Percentiles rank a stretch among this genome's conserved stretches.
Evolutionary conservation across 53 echinoderm and acorn worm genomes (phyloP).

Genomic region (Antedon mediterranea): DNA sequence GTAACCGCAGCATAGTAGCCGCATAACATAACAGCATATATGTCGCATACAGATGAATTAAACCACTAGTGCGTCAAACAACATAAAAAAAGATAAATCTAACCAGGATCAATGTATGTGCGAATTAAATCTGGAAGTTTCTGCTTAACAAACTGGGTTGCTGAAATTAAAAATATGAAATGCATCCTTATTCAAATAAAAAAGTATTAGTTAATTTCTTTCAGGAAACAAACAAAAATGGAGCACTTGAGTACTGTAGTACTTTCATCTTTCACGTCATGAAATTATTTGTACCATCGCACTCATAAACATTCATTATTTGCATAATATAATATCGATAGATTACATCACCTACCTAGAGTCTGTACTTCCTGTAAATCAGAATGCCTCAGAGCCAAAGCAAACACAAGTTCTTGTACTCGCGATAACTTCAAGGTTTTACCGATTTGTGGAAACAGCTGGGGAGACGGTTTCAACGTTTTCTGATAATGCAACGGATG

Average conservation of each 20-base stretch:
- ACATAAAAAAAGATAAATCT: constrained; percentile 4
- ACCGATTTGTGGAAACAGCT: constrained; percentile 82
- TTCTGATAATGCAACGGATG: constrained; percentile 90
- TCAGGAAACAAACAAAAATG: too few relatives aligned
- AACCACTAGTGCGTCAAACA: too few relatives aligned
- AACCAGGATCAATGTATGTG: constrained; percentile 85
- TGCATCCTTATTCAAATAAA: too few relatives aligned
- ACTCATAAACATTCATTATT: too few relatives aligned
- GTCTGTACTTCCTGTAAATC: constrained; percentile 48
- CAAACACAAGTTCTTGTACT: constrained; percentile 91
- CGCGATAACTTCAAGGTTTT: constrained; percentile 72
- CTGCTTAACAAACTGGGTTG: constrained; percentile 82
- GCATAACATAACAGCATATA: too few relatives aligned
- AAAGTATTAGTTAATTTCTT: too few relatives aligned
- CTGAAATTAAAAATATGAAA: constrained; percentile 34
- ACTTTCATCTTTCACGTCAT: too few relatives aligned
- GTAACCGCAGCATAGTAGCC: too few relatives aligned
- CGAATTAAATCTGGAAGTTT: constrained; percentile 87
- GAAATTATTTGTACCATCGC: not conserved
- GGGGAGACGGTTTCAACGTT: constrained; percentile 73
- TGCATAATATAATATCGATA: not conserved
- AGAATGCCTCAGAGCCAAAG: constrained; percentile 81
- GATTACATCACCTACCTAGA: constrained; percentile 39
- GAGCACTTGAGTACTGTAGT: too few relatives aligned
- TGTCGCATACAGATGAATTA: too few relatives aligned